Evolutionary conservation across 1,140 invertebrate genomes (phyloP).

Genomic region (Drosophila burlai): DNA sequence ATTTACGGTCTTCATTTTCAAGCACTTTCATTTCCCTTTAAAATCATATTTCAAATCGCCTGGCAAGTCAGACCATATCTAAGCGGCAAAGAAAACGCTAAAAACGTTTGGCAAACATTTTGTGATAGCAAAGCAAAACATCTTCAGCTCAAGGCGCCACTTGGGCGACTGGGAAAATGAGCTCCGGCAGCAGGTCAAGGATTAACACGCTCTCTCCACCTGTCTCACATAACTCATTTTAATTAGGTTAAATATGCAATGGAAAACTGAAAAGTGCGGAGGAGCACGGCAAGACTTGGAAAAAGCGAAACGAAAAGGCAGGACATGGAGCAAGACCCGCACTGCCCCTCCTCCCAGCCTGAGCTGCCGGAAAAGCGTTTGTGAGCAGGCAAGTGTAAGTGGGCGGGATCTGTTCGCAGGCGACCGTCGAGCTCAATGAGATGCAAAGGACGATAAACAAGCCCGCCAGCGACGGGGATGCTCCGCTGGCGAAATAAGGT

Average conservation of each 20-base stretch:
- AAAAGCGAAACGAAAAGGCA: conserved; percentile 11
- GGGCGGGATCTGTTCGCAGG: conserved; percentile 34
- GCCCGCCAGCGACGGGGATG: conserved; percentile 59
- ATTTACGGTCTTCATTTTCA: background rate
- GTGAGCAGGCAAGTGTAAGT: conserved; percentile 4
- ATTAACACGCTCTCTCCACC: conserved; percentile 50
- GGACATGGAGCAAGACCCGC: conserved; percentile 20
- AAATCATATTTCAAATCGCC: background rate
- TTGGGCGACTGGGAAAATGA: conserved; percentile 31
- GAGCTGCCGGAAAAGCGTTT: conserved; percentile 3
- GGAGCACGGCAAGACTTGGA: conserved; percentile 19
- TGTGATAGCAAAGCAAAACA: conserved; percentile 22
- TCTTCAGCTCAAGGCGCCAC: conserved; percentile 25
- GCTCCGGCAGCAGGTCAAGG: conserved; percentile 56
- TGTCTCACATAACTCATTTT: conserved; percentile 73
- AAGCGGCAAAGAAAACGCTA: conserved; percentile 10
- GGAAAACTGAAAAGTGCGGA: conserved; percentile 61
- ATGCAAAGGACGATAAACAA: conserved; percentile 82
- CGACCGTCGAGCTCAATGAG: conserved; percentile 69
- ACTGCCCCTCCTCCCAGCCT: background rate
- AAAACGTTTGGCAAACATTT: conserved; percentile 10
- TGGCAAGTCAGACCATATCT: background rate
- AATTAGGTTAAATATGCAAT: conserved; percentile 81
- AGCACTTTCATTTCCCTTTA: background rate
- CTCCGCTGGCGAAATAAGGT: conserved; percentile 66